A percentile compares a stretch with the other conserved stretches of the same genome.
phyloP scores from a whole-genome alignment of 2,113 vertebrate genomes.

The Gallinago undulata region DNA sequence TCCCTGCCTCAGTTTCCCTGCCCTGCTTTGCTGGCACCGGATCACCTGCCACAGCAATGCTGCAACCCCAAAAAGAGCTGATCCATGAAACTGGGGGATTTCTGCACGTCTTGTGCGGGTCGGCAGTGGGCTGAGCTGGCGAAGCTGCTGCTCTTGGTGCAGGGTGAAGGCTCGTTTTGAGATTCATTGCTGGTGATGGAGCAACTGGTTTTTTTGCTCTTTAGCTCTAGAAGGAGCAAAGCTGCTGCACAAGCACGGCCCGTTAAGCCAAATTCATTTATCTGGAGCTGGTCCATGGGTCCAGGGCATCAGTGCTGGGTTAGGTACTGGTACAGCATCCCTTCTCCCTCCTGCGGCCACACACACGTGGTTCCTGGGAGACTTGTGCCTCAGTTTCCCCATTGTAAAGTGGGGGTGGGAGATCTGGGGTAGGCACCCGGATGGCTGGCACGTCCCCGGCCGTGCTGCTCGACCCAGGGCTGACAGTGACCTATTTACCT shows the following conservation, averaged over 20 bases:
- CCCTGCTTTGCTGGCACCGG: not conserved
- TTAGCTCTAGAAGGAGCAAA: not conserved
- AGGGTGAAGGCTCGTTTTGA: not conserved
- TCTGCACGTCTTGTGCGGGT: not conserved
- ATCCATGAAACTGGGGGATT: not conserved
- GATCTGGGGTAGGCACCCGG: not conserved
- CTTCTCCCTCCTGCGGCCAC: not conserved
- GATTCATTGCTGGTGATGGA: not conserved
- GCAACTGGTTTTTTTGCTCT: too few relatives aligned
- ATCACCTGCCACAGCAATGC: not conserved
- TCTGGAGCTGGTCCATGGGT: rapidly evolving
- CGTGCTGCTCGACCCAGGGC: not conserved
- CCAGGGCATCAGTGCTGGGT: not conserved
- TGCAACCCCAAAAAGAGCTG: too few relatives aligned
- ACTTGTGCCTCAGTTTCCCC: not conserved
- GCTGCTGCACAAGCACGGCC: rapidly evolving
- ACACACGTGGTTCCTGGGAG: not conserved
- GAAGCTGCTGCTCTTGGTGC: not conserved
- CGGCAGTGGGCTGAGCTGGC: not conserved
- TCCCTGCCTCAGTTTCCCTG: not conserved
- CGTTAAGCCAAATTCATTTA: not conserved
- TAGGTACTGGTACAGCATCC: rapidly evolving
- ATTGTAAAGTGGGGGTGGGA: rapidly evolving
- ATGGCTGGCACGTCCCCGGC: not conserved
- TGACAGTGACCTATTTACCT: constrained; percentile 44